Evolutionary conservation across 2,888 invertebrate genomes (phyloP), one percentile per base, ranked within the genome.

Genomic region (Gastracanthus pulcherrimus): DNA sequence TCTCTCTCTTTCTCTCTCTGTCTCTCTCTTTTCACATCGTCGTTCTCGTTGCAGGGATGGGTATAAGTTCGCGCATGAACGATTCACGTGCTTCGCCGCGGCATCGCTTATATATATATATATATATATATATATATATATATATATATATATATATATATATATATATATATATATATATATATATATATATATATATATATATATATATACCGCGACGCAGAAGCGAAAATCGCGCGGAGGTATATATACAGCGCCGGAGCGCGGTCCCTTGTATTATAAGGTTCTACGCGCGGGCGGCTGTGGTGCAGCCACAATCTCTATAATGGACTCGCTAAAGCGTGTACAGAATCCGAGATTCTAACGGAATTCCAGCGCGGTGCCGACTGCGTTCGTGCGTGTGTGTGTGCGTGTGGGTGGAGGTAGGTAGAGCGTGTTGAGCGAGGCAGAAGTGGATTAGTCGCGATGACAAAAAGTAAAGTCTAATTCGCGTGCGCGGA

Each of bases 311-410:
- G 87, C 88, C 89, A 89, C 90, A 90, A 90, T 90, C 89, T 89
- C 88, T 89, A 88, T 90, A 90, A 90, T 90, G 90, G 90, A 89
- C 89, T 90, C 86, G 87, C 88, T 89, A 89, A 89, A 88, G 88
- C 87, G 87, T 88, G 84, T 86, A 84, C 85, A 85, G 76, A 81
- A 76, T 81, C 71, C 75, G 64, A 76, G 76, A 81, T 81, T 36
- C 81, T 60, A 75, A 45, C 55, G 71, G 64, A 76, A 76, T 76
- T 81, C 81, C 81, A 62, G 55, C 9, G 34, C 34, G 13, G 45
- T 6, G 29, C 26, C 62, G n/a, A 19, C 29, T 34, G 62, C 62
- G n/a, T 62, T 34, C 38, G 58, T 9, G 29, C 67, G 6, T 13
- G 62, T 11, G 19, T n/a, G 11, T 38, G 31, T 11, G 11, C 13